These are phyloP conservation scores for Drosophila leontia DNA, from an alignment of 1,140 invertebrate species.

Conservation along the genomic window DNA sequence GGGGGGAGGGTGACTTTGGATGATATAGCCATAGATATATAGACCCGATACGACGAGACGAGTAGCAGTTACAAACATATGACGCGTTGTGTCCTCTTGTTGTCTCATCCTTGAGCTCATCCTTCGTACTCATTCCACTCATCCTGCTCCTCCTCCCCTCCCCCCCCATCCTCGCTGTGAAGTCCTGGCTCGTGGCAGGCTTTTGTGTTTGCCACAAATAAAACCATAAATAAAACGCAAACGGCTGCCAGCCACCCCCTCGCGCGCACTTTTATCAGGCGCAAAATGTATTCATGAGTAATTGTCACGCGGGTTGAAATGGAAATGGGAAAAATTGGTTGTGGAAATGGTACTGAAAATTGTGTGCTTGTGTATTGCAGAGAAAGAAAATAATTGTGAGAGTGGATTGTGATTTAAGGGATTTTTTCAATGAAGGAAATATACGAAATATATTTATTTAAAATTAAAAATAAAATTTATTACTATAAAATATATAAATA, in stretches of 20 bases:
- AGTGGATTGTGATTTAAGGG: not conserved
- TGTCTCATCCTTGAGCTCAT: constrained; percentile 12
- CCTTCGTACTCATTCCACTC: constrained; percentile 1
- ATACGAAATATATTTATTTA: too few relatives aligned
- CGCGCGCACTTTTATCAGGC: constrained; percentile 64
- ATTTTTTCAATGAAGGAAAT: too few relatives aligned
- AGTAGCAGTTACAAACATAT: constrained; percentile 32
- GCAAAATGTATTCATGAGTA: constrained; percentile 84
- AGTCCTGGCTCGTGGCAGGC: constrained; percentile 45
- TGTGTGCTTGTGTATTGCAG: not conserved
- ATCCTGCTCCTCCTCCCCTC: not conserved
- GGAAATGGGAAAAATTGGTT: constrained; percentile 13
- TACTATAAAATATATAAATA: too few relatives aligned
- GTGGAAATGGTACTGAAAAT: constrained; percentile 28
- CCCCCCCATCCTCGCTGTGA: not conserved
- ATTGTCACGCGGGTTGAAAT: constrained; percentile 73
- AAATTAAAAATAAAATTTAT: too few relatives aligned
- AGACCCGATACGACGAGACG: constrained; percentile 1
- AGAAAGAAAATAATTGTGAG: constrained; percentile 2
- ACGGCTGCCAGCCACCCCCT: constrained; percentile 56
- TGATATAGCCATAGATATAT: constrained; percentile 30
- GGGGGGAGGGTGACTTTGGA: not conserved
- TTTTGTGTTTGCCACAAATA: constrained; percentile 83
- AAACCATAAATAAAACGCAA: constrained; percentile 84
- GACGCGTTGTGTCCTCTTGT: constrained; percentile 4